phyloP scores from a whole-genome alignment of 2,113 vertebrate genomes.

The Mugil cephalus region DNA sequence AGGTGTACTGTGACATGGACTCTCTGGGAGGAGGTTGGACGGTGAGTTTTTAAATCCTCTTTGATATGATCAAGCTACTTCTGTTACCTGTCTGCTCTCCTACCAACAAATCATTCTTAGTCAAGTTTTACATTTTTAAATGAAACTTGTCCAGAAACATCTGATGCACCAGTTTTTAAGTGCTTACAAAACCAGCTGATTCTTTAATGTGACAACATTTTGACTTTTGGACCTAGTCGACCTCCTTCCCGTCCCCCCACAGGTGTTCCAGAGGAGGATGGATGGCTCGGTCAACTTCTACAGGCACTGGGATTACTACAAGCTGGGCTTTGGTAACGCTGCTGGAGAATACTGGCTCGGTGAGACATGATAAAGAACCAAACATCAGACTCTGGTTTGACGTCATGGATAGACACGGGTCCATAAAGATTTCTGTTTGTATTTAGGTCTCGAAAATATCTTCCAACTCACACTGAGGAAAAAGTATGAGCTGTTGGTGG shows the following conservation, averaged over 20 bases:
- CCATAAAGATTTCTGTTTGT: not conserved
- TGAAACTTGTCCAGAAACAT: not conserved
- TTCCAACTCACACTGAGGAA: slow-evolving; percentile 3
- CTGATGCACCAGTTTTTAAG: not conserved
- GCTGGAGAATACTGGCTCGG: not conserved
- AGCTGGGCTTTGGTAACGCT: not conserved
- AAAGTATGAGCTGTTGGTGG: slow-evolving; percentile 35
- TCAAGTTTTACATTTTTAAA: no score
- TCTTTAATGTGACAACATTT: no score
- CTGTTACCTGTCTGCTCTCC: not conserved
- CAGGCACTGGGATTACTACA: not conserved
- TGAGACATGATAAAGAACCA: not conserved
- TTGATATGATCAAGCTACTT: not conserved
- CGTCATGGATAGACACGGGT: not conserved
- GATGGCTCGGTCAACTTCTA: not conserved
- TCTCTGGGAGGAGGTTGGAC: slow-evolving; percentile 17
- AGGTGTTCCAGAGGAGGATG: not conserved
- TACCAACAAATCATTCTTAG: not conserved
- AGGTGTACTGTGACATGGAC: slow-evolving; percentile 47
- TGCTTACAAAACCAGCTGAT: no score
- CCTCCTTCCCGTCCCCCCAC: no score
- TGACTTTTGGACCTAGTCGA: no score
- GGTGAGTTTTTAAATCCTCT: slow-evolving; percentile 13
- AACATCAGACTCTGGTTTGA: not conserved
- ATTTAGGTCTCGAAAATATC: slow-evolving; percentile 44